Evolutionary conservation across 1,140 invertebrate species (phyloP), one percentile per base, ranked within the genome.

Genomic region (Sweltsa coloradensis): DNA sequence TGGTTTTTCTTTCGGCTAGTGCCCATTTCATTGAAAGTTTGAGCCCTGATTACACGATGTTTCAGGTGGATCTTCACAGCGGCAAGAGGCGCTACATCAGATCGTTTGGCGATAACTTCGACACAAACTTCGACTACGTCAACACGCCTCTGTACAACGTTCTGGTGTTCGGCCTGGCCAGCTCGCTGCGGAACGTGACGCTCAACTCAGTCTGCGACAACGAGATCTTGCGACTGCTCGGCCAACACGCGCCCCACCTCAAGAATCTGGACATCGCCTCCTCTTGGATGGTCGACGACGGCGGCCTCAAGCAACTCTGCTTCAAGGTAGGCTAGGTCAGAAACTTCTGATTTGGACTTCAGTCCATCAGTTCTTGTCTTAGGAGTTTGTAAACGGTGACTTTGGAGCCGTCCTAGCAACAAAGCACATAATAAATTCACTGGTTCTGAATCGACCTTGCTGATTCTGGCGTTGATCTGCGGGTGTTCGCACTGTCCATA

Each of bases 241-340:
- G 58, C 2, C 45, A 53, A 43, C 29, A 57, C 39, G 49, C 53
- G 13, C 23, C 48, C 13, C 51, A 55, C 43, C 46, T 60, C 1
- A 49, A 47, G 23, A 36, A 56, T 47, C 45, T 60, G 3, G 58
- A 60, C 41, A 44, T 59, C 9, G 53, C 54, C 3, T 54, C 49
- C n/a, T 57, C 55, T 11, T 60, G 58, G 58, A 51, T 53, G 43
- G 56, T 60, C 1, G 57, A 60, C 37, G 58, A 60, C 41, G 34
- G 31, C 18, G 58, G 58, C 16, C 55, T 60, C 14, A 50, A 47
- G 39, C 40, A 55, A 34, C 45, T 60, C 19, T 46, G 57, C 13
- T 45, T 59, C 19, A 53, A 53, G 49, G 55, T 55, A 51, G n/a
- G n/a, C n/a, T 26, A 39, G 16, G 21, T 27, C 4, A 16, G n/a